Base-by-base conservation (phyloP, 2,113 vertebrate genomes). In the Sinosuthora webbiana region DNA sequence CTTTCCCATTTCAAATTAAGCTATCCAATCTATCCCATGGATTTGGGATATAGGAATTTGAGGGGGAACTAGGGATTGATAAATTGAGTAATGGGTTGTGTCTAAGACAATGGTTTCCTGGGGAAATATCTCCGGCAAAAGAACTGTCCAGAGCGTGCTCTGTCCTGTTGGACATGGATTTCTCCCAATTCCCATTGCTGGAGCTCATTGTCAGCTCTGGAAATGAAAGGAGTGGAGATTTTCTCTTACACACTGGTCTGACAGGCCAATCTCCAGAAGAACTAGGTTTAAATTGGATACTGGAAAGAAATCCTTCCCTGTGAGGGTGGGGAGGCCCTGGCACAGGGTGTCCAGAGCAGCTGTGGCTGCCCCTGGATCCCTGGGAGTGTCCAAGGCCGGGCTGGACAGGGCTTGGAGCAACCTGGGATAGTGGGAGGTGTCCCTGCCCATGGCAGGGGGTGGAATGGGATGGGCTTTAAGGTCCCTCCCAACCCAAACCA, bases 371-470 rank as follows among this genome's bases (percentile, higher is more conserved):
- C 21, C 79, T 77, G 73, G 45, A 77, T 55, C 25, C 47, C 41
- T 63, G 55, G 55, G 0, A 49, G 31, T 49, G 56, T 5, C 25
- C 55, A 19, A 69, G 41, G 47, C 35, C 55, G 55, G 53, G n/a
- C 0, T 47, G 47, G 42, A 42, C 0, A 0, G 67, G 14, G 21
- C 17, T 73, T 18, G 67, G 63, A 76, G 17, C 25, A 35, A 0
- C 7, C 53, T 55, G 78, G 62, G 47, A 1, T 0, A 10, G 47
- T 27, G 47, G 24, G 0, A 82, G 9, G 20, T 67, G 52, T 59
- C 33, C 33, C 33, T 67, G 68, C 10, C 49, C 27, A 1, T 52
- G 23, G 19, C 13, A 59, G 23, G 37, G 16, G 39, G 0, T 53
- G 45, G 11, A 0, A 35, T 1, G 0, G 6, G 17, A 35, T 33